Evolutionary conservation across 2,113 vertebrate genomes (phyloP).

Genomic region (Zeus faber): DNA sequence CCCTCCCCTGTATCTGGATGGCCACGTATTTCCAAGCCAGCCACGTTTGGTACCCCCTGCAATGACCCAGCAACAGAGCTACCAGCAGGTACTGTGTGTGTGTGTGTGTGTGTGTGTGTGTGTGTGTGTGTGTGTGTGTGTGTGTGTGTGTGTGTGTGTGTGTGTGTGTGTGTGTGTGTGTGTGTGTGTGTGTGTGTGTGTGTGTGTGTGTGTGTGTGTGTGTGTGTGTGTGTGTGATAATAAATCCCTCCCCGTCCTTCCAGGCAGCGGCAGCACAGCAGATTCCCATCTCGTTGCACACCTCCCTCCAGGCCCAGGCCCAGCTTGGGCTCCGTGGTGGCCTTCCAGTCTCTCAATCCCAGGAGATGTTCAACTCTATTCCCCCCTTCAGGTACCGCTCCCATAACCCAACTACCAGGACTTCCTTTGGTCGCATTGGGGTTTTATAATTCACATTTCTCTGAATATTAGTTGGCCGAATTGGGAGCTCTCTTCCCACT

Average conservation of each 20-base stretch:
- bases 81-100: constrained; percentile 89
- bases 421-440: no score
- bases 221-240: no score
- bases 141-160: no score
- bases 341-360: constrained; percentile 94
- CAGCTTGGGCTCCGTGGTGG: constrained; percentile 92
- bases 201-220: no score
- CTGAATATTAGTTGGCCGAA: no score
- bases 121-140: no score
- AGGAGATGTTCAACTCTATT: constrained; percentile 97
- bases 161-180: no score
- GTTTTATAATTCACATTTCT: no score
- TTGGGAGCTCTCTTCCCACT: no score
- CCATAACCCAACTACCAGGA: background rate
- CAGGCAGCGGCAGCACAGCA: constrained; percentile 95
- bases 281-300: constrained; percentile 96
- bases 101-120: no score
- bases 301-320: constrained; percentile 94
- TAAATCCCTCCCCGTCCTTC: background rate
- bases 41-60: constrained; percentile 91
- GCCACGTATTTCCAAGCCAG: constrained; percentile 94
- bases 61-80: constrained; percentile 96
- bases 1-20: constrained; percentile 92
- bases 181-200: no score
- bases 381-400: constrained; percentile 87